A percentile compares a stretch with the other conserved stretches of the same genome.
Evolutionary conservation across 2,797 vertebrate genomes (phyloP).

Genomic region (Sebastes paucispinis): DNA sequence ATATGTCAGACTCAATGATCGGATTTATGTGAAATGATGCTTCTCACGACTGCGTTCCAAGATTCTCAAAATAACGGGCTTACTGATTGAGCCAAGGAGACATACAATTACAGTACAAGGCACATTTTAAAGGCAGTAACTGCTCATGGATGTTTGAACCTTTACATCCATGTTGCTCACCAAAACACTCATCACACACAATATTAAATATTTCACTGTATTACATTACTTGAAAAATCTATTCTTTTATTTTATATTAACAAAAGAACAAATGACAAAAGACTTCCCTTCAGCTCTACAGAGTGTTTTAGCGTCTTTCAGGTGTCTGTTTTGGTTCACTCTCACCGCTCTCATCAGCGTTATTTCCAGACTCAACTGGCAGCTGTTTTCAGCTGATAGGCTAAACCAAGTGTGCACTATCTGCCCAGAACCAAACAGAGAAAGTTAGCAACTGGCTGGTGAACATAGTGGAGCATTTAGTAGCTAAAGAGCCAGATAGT

Average conservation of each 20-base stretch:
- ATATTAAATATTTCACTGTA: too few species aligned
- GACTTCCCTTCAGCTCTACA: neutral
- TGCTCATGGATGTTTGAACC: neutral
- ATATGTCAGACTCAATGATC: constrained; percentile 14
- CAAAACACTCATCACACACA: neutral
- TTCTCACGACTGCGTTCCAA: constrained; percentile 18
- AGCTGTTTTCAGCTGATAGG: neutral
- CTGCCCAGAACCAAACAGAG: neutral
- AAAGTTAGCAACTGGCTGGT: neutral
- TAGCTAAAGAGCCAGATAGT: neutral
- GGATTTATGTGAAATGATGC: constrained; percentile 1
- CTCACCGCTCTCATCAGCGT: neutral
- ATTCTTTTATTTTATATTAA: neutral
- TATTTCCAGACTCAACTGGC: neutral
- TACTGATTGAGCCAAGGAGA: constrained; percentile 35
- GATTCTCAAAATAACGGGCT: neutral
- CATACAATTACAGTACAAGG: neutral
- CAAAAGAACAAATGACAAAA: neutral
- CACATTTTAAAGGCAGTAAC: neutral
- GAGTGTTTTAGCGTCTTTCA: neutral
- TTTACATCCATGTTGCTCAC: neutral
- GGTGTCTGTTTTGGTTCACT: neutral
- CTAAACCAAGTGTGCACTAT: neutral
- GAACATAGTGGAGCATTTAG: neutral
- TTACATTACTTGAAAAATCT: neutral